Conservation (phyloP, 2,888 invertebrate genomes). For the Trachelus stipa region DNA sequence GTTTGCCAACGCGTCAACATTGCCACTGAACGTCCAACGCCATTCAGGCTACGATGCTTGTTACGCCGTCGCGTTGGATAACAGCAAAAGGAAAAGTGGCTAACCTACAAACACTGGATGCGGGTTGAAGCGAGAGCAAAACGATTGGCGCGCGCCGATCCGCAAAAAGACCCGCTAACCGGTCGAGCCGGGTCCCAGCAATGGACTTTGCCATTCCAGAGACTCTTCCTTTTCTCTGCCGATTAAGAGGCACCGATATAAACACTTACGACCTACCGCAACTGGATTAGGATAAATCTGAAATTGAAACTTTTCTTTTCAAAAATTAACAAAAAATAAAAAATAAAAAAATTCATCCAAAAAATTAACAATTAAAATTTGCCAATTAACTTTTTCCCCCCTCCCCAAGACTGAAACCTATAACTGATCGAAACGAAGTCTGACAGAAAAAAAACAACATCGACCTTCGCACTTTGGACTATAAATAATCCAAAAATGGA, state of each 20-base stretch:
- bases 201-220: no score
- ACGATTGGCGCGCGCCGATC: constrained; percentile 31
- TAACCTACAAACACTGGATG: constrained; percentile 48
- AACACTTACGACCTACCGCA: no score
- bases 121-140: constrained; percentile 40
- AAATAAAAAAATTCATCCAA: not conserved
- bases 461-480: not conserved
- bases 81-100: constrained; percentile 51
- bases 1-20: constrained; percentile 14
- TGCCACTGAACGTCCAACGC: constrained; percentile 9
- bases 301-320: no score
- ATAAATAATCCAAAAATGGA: not conserved
- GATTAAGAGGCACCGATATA: not conserved
- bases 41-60: not conserved
- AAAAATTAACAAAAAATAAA: no score
- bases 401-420: not conserved
- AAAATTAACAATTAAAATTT: not conserved
- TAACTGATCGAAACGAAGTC: not conserved
- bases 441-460: not conserved
- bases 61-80: constrained; percentile 8
- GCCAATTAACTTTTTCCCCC: not conserved
- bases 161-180: constrained; percentile 5
- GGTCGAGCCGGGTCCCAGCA: not conserved
- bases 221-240: not conserved
- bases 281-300: no score